Conservation (phyloP, 1,140 invertebrate species). For the Hylyphantes graminicola region DNA sequence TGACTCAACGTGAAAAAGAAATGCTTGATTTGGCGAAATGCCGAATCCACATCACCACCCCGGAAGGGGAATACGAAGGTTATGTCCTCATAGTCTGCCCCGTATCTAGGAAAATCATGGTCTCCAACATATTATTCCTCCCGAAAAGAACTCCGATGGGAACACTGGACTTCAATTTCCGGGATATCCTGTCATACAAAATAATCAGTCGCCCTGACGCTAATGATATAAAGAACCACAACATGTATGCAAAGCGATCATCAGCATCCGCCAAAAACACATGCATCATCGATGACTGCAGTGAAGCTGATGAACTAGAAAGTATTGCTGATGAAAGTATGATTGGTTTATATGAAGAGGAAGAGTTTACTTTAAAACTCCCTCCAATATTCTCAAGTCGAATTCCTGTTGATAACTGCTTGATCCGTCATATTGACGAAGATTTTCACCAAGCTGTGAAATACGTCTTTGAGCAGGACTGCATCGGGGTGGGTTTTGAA, state of each 20-base stretch:
- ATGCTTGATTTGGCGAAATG: background rate
- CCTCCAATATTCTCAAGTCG: background rate
- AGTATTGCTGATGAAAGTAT: background rate
- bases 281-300: background rate
- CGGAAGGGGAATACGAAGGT: background rate
- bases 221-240: background rate
- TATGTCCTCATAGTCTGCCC: background rate
- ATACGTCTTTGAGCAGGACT: background rate
- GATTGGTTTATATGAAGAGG: background rate
- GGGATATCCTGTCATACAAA: background rate
- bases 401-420: background rate
- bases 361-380: background rate
- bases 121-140: background rate
- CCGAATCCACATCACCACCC: background rate
- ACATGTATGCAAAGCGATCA: background rate
- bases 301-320: background rate
- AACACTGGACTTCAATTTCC: background rate
- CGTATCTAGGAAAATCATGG: background rate
- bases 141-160: background rate
- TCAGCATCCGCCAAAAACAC: background rate
- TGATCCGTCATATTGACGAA: background rate
- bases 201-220: background rate
- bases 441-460: background rate
- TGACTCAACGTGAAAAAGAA: background rate
- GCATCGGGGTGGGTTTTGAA: constrained; percentile 11